Evolutionary conservation across 2,113 vertebrate genomes (phyloP), one percentile per base, ranked within the genome.

Genomic region (Lampris incognitus): DNA sequence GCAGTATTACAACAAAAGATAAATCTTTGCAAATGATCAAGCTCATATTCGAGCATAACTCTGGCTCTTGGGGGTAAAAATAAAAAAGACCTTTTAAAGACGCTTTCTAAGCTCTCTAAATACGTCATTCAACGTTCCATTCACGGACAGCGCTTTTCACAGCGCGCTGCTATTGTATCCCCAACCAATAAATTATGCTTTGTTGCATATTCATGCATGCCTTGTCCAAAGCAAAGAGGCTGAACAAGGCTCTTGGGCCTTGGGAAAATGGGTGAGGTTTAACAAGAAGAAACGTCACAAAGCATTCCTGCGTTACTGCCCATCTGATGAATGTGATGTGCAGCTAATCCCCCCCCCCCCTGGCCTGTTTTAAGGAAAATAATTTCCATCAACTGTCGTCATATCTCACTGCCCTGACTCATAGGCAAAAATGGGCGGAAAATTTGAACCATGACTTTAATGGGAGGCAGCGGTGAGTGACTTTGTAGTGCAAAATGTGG

Each of bases 141-240:
- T 70, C 68, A 60, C 52, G 36, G 62, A 76, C 55, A 51, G 44
- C 48, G 24, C 37, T 61, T 64, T 61, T 73, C 77, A 62, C 40
- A 68, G 65, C 58, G 48, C 65, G 57, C 65, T 66, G 64, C 76
- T 56, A 84, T 84, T 86, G 81, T 82, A 68, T 69, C 73, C 63
- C 59, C 68, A 72, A 76, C 71, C 61, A 78, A 86, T 80, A 85
- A 78, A 85, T 79, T 81, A 84, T 75, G 63, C 82, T 75, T 82
- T 84, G 79, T 82, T 82, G 76, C 69, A 77, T 84, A 79, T 68
- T 79, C 63, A 76, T 61, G 74, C 66, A 49, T 81, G 51, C 42
- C 40, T 62, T 72, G 58, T 78, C 63, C 57, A 41, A 55, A 64
- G 79, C n/a, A 66, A 66, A 68, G 70, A 64, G 36, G 44, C 50